Conservation (phyloP, 2,888 invertebrate genomes). For the Bombyx huttoni region DNA sequence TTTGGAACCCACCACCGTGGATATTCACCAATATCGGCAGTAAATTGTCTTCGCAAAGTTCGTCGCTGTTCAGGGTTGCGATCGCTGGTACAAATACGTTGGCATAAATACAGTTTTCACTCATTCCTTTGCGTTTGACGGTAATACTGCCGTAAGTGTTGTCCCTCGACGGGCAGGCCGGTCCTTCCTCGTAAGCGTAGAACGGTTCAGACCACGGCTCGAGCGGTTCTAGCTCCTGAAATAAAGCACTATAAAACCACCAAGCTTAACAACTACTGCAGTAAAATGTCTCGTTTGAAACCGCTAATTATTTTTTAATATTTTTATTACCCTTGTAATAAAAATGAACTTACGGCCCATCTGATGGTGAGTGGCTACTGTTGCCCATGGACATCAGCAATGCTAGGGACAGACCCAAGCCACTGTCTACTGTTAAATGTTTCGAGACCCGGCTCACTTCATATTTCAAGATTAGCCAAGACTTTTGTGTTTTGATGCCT, state of each 20-base stretch:
- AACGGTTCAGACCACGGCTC: slow-evolving; percentile 29
- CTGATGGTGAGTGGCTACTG: too few relatives aligned
- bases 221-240: slow-evolving; percentile 43
- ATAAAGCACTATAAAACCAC: background rate
- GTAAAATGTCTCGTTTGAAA: too few relatives aligned
- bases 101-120: slow-evolving; percentile 15
- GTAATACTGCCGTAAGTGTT: slow-evolving; percentile 11
- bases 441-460: too few relatives aligned
- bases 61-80: background rate
- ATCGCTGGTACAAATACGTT: slow-evolving; percentile 13
- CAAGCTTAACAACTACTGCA: too few relatives aligned
- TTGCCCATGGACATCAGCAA: too few relatives aligned
- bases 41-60: background rate
- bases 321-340: too few relatives aligned
- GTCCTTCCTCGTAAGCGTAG: slow-evolving; percentile 60
- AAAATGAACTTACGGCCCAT: too few relatives aligned
- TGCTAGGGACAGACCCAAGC: too few relatives aligned
- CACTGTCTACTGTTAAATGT: too few relatives aligned
- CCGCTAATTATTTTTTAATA: too few relatives aligned
- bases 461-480: too few relatives aligned
- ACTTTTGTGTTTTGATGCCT: too few relatives aligned
- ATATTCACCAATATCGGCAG: slow-evolving; percentile 10
- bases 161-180: slow-evolving; percentile 65
- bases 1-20: slow-evolving; percentile 9
- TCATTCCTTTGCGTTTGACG: slow-evolving; percentile 8